Percentiles rank a stretch among this genome's conserved stretches.
Conservation (phyloP, 2,113 vertebrate genomes). For the Cranoglanis bouderius region DNA sequence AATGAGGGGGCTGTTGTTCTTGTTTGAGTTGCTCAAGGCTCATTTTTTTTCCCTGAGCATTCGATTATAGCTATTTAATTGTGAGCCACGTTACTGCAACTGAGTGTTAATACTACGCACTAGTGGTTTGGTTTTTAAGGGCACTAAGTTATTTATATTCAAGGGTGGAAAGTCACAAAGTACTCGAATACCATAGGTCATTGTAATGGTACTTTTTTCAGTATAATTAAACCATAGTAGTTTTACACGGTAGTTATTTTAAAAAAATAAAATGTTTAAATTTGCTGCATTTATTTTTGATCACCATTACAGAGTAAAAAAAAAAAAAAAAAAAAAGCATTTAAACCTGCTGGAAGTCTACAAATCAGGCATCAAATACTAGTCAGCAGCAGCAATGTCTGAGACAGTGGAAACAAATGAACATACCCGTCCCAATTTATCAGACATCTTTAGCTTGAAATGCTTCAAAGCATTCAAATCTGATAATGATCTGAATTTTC, state of each 20-base stretch:
- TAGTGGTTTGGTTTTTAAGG: conserved; percentile 10
- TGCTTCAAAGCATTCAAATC: background rate
- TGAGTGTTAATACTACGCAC: conserved; percentile 29
- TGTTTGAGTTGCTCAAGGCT: conserved; percentile 9
- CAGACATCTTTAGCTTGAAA: background rate
- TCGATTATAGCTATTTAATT: conserved; percentile 24
- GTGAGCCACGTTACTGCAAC: background rate
- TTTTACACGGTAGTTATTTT: background rate
- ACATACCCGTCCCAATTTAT: background rate
- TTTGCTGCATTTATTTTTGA: background rate
- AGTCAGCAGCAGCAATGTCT: background rate
- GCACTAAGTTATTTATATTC: background rate
- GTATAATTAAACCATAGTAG: background rate
- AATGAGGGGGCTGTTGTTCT: conserved; percentile 54
- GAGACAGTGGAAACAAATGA: background rate
- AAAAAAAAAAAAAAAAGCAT: background rate
- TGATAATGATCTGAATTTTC: background rate
- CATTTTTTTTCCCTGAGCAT: background rate
- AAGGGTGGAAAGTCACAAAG: conserved; percentile 7
- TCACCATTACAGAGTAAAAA: background rate
- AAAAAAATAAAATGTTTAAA: background rate
- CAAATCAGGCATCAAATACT: background rate
- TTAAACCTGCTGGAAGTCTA: background rate
- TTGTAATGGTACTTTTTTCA: too few species aligned
- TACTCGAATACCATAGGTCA: background rate